Percentiles rank a stretch among this genome's conserved stretches.
Conservation (phyloP, 2,797 vertebrate genomes). For the Capromys pilorides region DNA sequence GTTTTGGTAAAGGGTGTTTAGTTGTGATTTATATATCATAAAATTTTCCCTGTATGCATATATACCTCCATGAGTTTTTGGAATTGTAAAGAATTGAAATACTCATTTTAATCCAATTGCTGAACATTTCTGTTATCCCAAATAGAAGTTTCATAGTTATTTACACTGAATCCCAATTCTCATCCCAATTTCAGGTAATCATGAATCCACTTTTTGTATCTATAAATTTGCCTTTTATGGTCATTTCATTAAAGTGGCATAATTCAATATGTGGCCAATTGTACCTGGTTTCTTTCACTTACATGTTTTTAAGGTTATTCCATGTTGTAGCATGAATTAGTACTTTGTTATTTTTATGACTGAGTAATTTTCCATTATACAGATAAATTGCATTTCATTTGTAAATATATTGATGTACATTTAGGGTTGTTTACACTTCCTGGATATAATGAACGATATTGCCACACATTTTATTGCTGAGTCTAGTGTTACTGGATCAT, state of each 20-base stretch:
- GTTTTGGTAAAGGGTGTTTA: constrained; percentile 1
- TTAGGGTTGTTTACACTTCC: not conserved
- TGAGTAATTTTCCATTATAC: not conserved
- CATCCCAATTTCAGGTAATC: not conserved
- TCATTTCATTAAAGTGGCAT: constrained; percentile 3
- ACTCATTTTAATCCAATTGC: not conserved
- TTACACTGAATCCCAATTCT: not conserved
- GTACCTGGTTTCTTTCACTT: not conserved
- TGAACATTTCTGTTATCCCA: not conserved
- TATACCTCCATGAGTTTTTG: not conserved
- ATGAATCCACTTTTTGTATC: not conserved
- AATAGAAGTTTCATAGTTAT: not conserved
- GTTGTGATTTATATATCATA: not conserved
- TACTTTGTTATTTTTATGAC: not conserved
- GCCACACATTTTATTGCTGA: not conserved
- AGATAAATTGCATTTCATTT: not conserved
- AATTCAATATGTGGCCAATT: not conserved
- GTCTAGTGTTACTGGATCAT: not conserved
- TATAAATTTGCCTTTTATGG: constrained; percentile 11
- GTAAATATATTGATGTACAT: not conserved
- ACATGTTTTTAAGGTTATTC: not conserved
- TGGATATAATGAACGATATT: not conserved
- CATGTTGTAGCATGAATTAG: not conserved
- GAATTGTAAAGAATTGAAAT: not conserved
- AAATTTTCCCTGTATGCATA: not conserved